phyloP scores from a whole-genome alignment of 2,797 vertebrate species.

The Aphelocoma californica region DNA sequence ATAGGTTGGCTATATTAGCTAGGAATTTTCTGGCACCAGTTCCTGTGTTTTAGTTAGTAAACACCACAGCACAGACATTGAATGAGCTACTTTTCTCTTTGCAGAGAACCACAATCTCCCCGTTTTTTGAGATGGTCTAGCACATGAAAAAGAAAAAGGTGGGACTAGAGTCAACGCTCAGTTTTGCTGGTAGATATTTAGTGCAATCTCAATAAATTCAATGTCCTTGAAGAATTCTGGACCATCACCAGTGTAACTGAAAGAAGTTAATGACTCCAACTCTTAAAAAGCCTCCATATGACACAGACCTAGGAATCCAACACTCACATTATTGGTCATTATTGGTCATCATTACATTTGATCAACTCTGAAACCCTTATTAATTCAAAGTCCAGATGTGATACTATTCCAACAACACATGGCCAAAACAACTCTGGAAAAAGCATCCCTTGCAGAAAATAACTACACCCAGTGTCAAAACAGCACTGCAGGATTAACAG shows the following conservation, averaged over 20 bases:
- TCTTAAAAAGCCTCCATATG: not conserved
- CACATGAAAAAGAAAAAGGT: not conserved
- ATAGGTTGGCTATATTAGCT: conserved; percentile 14
- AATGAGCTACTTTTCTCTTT: not conserved
- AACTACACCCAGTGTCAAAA: not conserved
- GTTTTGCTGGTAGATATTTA: not conserved
- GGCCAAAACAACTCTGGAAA: not conserved
- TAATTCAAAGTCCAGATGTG: not conserved
- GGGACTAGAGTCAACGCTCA: not conserved
- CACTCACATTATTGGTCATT: not conserved
- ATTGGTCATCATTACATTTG: not conserved
- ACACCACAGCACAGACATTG: not conserved
- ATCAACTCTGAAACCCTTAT: not conserved
- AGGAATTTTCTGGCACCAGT: conserved; percentile 26
- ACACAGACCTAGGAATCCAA: not conserved
- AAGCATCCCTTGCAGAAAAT: not conserved
- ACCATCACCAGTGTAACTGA: not conserved
- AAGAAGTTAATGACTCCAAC: not conserved
- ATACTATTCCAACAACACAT: not conserved
- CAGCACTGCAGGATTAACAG: not conserved
- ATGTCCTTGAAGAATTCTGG: not conserved
- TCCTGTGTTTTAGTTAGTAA: not conserved
- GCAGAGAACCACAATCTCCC: not conserved
- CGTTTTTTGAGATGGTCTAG: not conserved
- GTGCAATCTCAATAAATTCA: not conserved